These are phyloP conservation scores for Lordiphosa mommai DNA, from an alignment of 1,140 invertebrate genomes.

Conservation along the genomic window DNA sequence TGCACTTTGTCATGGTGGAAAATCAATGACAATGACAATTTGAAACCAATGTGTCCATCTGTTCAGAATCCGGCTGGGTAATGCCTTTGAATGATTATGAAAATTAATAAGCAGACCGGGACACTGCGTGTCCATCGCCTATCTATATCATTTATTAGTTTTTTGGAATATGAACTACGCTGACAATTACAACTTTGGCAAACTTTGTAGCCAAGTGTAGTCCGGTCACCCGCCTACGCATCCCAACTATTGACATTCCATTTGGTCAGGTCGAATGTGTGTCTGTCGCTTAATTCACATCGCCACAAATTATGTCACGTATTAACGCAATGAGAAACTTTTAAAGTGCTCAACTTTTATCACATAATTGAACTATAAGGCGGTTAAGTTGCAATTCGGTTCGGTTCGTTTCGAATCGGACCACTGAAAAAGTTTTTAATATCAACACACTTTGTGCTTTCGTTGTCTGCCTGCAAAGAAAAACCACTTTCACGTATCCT, in stretches of 20 bases:
- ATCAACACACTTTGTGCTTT: slow-evolving; percentile 41
- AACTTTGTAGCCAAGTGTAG: background rate
- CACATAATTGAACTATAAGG: slow-evolving; percentile 45
- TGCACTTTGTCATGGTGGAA: too few relatives aligned
- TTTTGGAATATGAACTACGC: background rate
- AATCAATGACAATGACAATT: too few relatives aligned
- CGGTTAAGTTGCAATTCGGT: slow-evolving; percentile 33
- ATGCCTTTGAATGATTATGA: too few relatives aligned
- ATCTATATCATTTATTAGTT: background rate
- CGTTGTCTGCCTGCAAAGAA: slow-evolving; percentile 14
- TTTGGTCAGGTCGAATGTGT: slow-evolving; percentile 12
- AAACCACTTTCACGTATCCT: slow-evolving; percentile 48
- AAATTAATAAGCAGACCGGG: too few relatives aligned
- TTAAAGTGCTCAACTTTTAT: slow-evolving; percentile 60
- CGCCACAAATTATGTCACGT: slow-evolving; percentile 74
- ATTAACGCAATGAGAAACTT: slow-evolving; percentile 49
- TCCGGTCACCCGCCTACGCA: background rate
- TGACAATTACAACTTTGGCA: too few relatives aligned
- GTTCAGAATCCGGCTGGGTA: too few relatives aligned
- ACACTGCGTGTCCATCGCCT: too few relatives aligned
- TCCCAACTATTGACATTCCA: background rate
- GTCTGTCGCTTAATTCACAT: slow-evolving; percentile 40
- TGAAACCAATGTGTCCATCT: too few relatives aligned
- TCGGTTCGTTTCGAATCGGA: slow-evolving; percentile 15
- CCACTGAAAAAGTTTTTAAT: slow-evolving; percentile 45